A percentile compares a stretch with the other conserved stretches of the same genome.
Conservation (phyloP, 23 tunicate species). For the Ascidia mentula region DNA sequence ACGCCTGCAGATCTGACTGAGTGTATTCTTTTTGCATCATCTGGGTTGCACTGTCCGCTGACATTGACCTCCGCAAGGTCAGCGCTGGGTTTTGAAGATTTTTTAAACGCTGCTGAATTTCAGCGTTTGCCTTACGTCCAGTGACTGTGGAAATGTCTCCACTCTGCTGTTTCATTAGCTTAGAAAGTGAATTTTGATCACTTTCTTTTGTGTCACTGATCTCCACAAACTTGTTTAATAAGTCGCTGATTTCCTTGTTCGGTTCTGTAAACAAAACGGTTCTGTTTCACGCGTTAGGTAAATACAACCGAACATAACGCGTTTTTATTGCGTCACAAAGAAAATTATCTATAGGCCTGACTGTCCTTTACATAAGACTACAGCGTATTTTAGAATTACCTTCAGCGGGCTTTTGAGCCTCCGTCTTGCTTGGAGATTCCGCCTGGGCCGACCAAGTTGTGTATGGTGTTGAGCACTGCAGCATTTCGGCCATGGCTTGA, state of each 20-base stretch:
- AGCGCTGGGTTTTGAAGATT: slow-evolving; percentile 69
- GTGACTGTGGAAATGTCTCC: slow-evolving; percentile 1
- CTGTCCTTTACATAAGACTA: not conserved
- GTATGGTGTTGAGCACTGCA: slow-evolving; percentile 41
- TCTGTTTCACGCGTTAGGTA: not conserved
- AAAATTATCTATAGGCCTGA: not conserved
- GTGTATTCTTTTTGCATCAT: slow-evolving; percentile 54
- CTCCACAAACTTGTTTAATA: slow-evolving; percentile 34
- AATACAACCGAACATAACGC: not conserved
- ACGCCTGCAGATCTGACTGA: slow-evolving; percentile 44
- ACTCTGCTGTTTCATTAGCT: slow-evolving; percentile 28
- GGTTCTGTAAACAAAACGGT: slow-evolving; percentile 8
- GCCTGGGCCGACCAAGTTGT: slow-evolving; percentile 76
- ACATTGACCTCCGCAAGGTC: slow-evolving; percentile 45
- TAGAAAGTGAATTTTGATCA: slow-evolving; percentile 29
- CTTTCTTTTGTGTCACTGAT: slow-evolving; percentile 25
- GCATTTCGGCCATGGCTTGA: not conserved
- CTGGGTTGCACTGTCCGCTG: slow-evolving; percentile 39
- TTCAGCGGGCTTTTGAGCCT: not conserved
- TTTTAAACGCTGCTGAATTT: slow-evolving; percentile 82
- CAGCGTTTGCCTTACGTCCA: slow-evolving; percentile 62
- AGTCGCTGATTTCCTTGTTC: slow-evolving; percentile 33
- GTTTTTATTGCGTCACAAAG: not conserved
- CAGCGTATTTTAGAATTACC: not conserved
- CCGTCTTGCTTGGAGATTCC: slow-evolving; percentile 44